Evolutionary conservation across 2,797 vertebrate species (phyloP).

Genomic region (Echiichthys vipera): DNA sequence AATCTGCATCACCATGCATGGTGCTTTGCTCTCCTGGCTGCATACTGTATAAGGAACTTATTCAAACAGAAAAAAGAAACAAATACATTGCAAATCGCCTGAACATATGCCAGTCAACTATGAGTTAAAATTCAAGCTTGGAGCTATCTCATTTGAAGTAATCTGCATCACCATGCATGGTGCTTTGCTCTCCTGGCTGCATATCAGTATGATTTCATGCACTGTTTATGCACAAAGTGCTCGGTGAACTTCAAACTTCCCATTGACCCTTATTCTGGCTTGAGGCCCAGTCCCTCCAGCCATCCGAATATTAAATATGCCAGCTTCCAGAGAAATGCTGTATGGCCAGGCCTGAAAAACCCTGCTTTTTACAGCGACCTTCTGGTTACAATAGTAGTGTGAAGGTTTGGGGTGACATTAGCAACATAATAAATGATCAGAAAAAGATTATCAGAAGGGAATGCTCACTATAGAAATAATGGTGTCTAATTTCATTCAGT

Average conservation of each 20-base stretch:
- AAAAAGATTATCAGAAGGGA: constrained; percentile 17
- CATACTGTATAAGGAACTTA: neutral
- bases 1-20: constrained; percentile 43
- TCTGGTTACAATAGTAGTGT: constrained; percentile 8
- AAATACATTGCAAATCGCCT: neutral
- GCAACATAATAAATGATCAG: constrained; percentile 17
- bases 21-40: constrained; percentile 20
- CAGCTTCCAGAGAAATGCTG: constrained; percentile 4
- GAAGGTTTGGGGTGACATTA: constrained; percentile 9
- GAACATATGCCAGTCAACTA: neutral
- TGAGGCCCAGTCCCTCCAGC: constrained; percentile 23
- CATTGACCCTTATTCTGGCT: constrained; percentile 44
- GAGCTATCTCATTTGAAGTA: constrained; percentile 18
- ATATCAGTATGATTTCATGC: constrained; percentile 63
- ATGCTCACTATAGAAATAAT: constrained; percentile 10
- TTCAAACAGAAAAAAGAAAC: neutral
- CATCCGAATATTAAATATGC: constrained; percentile 52
- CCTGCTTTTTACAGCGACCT: neutral
- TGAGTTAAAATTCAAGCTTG: neutral
- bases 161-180: constrained; percentile 42
- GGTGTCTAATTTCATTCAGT: constrained; percentile 13
- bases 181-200: constrained; percentile 21
- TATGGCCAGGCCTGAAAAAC: neutral
- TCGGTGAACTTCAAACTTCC: constrained; percentile 59
- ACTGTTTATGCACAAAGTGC: constrained; percentile 71